Conservation (phyloP, 2,888 invertebrate genomes). For the Norana najaformis region DNA sequence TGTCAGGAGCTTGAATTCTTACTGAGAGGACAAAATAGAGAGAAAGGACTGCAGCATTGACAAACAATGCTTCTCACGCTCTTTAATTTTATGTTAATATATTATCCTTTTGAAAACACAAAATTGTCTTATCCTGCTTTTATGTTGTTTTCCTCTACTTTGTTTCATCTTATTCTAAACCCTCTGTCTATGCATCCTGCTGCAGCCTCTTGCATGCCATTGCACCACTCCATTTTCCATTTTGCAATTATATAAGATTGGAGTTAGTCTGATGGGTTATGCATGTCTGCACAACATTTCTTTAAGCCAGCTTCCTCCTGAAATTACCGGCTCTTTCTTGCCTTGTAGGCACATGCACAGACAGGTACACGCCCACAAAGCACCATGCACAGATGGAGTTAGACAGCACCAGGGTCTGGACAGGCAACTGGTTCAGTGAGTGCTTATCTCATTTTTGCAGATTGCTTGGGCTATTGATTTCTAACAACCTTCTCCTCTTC, state of each 20-base stretch:
- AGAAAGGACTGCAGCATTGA: neutral
- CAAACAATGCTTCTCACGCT: neutral
- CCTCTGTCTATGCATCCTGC: neutral
- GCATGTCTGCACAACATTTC: neutral
- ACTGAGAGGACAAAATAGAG: neutral
- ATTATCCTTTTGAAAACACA: neutral
- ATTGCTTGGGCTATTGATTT: neutral
- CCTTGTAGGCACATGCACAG: neutral
- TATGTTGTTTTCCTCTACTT: neutral
- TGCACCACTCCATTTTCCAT: neutral
- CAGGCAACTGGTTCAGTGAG: neutral
- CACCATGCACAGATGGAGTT: neutral
- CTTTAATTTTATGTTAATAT: neutral
- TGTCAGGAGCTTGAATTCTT: too few relatives aligned
- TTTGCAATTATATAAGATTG: neutral
- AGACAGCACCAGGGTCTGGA: neutral
- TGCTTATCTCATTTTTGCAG: neutral
- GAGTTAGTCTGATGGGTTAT: neutral
- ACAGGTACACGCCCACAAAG: neutral
- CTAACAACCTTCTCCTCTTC: neutral
- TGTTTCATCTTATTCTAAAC: neutral
- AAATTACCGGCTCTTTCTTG: neutral
- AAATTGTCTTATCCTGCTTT: neutral
- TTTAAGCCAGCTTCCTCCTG: neutral
- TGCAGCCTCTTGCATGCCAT: neutral